phyloP scores from a whole-genome alignment of 2,888 invertebrate species.

The Meloe dianella region DNA sequence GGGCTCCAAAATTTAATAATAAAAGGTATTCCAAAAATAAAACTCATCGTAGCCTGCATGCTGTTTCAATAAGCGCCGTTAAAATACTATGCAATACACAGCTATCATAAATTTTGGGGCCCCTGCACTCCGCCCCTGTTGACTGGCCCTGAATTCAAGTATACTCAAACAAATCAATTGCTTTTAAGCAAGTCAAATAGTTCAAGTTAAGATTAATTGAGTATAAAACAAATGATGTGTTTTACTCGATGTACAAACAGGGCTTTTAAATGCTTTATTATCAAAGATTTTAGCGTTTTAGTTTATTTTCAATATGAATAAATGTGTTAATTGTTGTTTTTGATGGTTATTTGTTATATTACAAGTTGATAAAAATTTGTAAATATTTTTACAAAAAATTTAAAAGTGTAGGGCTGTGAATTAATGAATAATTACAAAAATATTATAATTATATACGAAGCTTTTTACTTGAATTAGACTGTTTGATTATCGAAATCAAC shows the following conservation, averaged over 20 bases:
- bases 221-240: not conserved
- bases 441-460: no score
- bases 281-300: not conserved
- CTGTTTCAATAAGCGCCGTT: no score
- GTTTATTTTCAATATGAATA: not conserved
- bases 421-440: not conserved
- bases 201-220: not conserved
- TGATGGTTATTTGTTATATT: not conserved
- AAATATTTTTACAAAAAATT: not conserved
- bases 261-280: not conserved
- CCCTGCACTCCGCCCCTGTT: no score
- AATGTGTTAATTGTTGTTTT: not conserved
- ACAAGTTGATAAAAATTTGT: not conserved
- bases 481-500: not conserved
- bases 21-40: no score
- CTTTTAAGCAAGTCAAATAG: not conserved
- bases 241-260: not conserved
- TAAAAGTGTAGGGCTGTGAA: conserved; percentile 1
- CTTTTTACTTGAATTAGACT: not conserved
- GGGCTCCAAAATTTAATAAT: no score
- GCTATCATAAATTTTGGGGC: no score
- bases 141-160: no score
- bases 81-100: no score
- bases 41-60: no score
- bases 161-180: not conserved